phyloP scores from a whole-genome alignment of 2,888 invertebrate species.

The Drosophila setosimentum region DNA sequence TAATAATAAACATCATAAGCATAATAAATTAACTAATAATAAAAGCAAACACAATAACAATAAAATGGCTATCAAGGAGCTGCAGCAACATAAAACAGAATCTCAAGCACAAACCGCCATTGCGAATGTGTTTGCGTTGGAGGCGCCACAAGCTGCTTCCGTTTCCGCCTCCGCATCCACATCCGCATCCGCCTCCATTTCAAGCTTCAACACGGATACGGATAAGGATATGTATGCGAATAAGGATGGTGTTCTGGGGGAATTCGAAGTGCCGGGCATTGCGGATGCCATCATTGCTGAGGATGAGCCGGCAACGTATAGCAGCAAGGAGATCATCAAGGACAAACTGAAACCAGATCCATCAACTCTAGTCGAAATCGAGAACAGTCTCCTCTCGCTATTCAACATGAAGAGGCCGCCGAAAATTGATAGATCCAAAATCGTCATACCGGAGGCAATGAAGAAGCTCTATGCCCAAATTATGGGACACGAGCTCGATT shows the following conservation, averaged over 20 bases:
- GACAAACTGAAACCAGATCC: conserved; percentile 84
- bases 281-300: conserved; percentile 66
- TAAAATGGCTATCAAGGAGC: conserved; percentile 70
- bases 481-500: conserved; percentile 88
- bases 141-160: conserved; percentile 13
- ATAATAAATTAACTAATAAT: conserved; percentile 50
- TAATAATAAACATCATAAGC: conserved; percentile 52
- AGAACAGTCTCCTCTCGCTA: conserved; percentile 84
- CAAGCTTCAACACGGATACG: not conserved
- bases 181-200: not conserved
- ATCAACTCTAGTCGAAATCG: conserved; percentile 85
- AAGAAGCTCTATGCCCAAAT: conserved; percentile 91
- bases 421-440: conserved; percentile 85
- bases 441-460: conserved; percentile 91
- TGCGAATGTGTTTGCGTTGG: conserved; percentile 50
- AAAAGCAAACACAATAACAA: conserved; percentile 49
- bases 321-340: conserved; percentile 81
- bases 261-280: conserved; percentile 63
- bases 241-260: conserved; percentile 60
- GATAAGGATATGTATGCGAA: conserved; percentile 13
- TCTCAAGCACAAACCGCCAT: conserved; percentile 50
- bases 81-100: conserved; percentile 38
- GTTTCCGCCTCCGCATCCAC: conserved; percentile 1
- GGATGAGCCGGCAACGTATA: conserved; percentile 78
- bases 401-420: conserved; percentile 85